phyloP scores from a whole-genome alignment of 2,113 vertebrate species.

The Dunckerocampus dactyliophorus region DNA sequence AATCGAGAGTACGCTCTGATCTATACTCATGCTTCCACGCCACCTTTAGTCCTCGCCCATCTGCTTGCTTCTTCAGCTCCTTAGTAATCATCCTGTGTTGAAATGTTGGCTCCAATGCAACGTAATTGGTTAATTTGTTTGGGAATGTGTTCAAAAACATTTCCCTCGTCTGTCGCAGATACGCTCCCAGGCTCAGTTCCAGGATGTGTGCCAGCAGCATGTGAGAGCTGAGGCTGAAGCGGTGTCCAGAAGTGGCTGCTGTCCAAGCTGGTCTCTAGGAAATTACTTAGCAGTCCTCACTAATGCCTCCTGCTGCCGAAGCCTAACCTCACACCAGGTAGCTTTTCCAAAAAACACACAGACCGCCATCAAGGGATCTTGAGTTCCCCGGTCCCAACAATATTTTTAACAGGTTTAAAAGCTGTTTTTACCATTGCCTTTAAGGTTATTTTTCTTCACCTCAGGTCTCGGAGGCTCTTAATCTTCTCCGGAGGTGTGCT shows the following conservation, averaged over 20 bases:
- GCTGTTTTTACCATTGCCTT: neutral
- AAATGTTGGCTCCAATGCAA: slow-evolving; percentile 6
- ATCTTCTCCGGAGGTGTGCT: slow-evolving; percentile 86
- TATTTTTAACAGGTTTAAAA: neutral
- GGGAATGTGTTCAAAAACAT: slow-evolving; percentile 29
- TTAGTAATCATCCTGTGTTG: slow-evolving; percentile 9
- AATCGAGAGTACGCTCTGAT: slow-evolving; percentile 81
- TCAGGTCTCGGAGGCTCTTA: slow-evolving; percentile 83
- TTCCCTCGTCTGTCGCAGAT: slow-evolving; percentile 75
- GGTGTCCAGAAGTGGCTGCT: slow-evolving; percentile 75
- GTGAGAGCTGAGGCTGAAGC: slow-evolving; percentile 44
- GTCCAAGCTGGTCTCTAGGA: slow-evolving; percentile 96
- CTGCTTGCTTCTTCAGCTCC: neutral
- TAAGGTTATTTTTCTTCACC: slow-evolving; percentile 30
- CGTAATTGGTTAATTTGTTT: slow-evolving; percentile 9
- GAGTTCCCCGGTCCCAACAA: neutral
- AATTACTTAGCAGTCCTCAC: slow-evolving; percentile 91
- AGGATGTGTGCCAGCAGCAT: slow-evolving; percentile 84
- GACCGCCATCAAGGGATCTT: neutral
- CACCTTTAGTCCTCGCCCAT: slow-evolving; percentile 2
- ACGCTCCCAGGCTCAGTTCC: slow-evolving; percentile 83
- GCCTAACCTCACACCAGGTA: slow-evolving; percentile 82
- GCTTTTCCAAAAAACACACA: neutral
- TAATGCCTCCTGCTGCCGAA: slow-evolving; percentile 87
- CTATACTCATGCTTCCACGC: slow-evolving; percentile 8